Base-by-base conservation (phyloP, 2,888 invertebrate species). In the Agrochola litura region DNA sequence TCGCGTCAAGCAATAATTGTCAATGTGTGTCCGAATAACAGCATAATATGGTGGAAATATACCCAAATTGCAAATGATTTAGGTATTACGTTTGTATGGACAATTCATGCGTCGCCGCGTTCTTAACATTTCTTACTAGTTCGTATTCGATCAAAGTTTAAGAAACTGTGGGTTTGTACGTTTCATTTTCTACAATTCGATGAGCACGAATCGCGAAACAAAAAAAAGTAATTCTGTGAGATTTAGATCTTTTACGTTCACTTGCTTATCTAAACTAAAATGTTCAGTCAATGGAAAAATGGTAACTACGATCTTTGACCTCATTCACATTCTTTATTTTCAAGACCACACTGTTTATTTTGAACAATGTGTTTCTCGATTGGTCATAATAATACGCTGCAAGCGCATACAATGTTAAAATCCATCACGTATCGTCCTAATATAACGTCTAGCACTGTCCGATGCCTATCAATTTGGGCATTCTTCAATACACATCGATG, bases 121-220 rank as follows among this genome's bases (percentile, higher is more conserved):
- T n/a, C n/a, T n/a, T n/a, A 85, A 82, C 84, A 88, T 88, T 92
- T 90, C 90, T 91, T 92, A 88, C 89, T 90, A 89, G 90, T 91
- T 89, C 88, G 89, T 89, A 88, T 89, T 90, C 88, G 69, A 83
- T 86, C 86, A 89, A 86, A 88, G 76, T 66, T 86, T 73, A 82
- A 76, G 79, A 86, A 82, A 84, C 86, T 87, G 82, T 79, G 71
- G 81, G 78, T 73, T 79, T 68, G 63, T 79, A 73, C 73, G 70
- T 85, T 86, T 83, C 76, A 86, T 89, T 90, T 86, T 86, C 84
- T 83, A 70, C 76, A 81, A 86, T 86, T 86, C 83, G 79, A 81
- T 84, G 82, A 84, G 82, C 82, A 84, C 77, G 83, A 85, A 86
- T 87, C 65, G 75, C 76, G 66, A 85, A 86, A 78, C 46, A 83